Base-by-base conservation (phyloP, 1,140 invertebrate species). In the Zaprionus ghesquierei region DNA sequence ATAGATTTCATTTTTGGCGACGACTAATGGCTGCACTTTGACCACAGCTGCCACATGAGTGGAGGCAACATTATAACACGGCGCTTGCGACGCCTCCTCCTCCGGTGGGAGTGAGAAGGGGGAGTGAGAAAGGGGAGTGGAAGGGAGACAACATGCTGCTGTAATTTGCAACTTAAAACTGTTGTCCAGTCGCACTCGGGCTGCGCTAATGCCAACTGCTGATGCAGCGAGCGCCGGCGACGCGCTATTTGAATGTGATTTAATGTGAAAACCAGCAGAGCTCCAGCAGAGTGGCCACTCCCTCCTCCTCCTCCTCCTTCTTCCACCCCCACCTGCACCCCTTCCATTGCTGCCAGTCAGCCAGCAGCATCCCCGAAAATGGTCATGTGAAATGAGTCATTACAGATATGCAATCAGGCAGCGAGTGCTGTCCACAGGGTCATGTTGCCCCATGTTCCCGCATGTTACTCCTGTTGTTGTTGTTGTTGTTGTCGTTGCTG, bases 321-420 rank as follows among this genome's bases (percentile, higher is more conserved):
- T n/a, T n/a, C n/a, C n/a, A n/a, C n/a, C n/a, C 22, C 8, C 12
- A 3, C 3, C 20, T 9, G 3, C 29, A 4, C 13, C 10, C 12
- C n/a, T 15, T 25, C 29, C n/a, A n/a, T n/a, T n/a, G n/a, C n/a
- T 22, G 8, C 18, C 10, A 15, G 10, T 5, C 18, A 9, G 15
- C 6, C 12, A 25, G 12, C 15, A 31, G 15, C 59, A 38, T 18
- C 50, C 33, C 35, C 41, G 59, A 54, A 81, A 81, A 87, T 77
- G 76, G 54, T 81, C 79, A 89, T 80, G 70, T 70, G 70, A 89
- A 89, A 89, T 89, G 84, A 89, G 84, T 89, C 84, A 89, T 89
- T 89, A 89, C 79, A 73, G 73, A 79, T 84, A 79, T 80, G 69
- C 50, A 61, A 64, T 86, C 69, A 68, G 69, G 27, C 69, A 49